Conservation (phyloP, 2,113 vertebrate species). For the Tragelaphus buxtoni region DNA sequence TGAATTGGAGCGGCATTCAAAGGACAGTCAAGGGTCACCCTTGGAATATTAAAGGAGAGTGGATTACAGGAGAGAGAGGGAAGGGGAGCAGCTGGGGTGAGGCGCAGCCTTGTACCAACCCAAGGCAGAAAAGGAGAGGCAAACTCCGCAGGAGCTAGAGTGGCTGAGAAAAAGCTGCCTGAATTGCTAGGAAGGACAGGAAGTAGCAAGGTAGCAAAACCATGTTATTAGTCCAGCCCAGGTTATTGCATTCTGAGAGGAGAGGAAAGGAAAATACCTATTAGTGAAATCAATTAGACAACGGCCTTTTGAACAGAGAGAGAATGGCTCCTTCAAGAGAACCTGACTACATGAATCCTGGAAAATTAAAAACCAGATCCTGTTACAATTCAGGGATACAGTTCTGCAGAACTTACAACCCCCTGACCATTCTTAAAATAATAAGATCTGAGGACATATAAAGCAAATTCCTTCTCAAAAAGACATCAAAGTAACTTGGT, state of each 20-base stretch:
- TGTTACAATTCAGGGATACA: slow-evolving; percentile 36
- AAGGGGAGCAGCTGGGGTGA: neutral
- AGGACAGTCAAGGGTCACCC: slow-evolving; percentile 67
- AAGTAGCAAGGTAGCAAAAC: neutral
- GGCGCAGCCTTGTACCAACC: neutral
- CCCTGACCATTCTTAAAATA: slow-evolving; percentile 32
- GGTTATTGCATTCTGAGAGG: neutral
- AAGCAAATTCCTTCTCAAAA: slow-evolving; percentile 54
- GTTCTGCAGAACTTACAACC: neutral
- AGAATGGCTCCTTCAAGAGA: slow-evolving; percentile 11
- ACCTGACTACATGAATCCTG: neutral
- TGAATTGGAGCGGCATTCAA: slow-evolving; percentile 65
- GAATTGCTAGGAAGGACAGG: neutral
- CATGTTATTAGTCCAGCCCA: neutral
- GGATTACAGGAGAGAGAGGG: slow-evolving; percentile 56
- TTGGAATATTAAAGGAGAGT: slow-evolving; percentile 68
- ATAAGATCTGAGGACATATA: slow-evolving; percentile 33
- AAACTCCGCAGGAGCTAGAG: neutral
- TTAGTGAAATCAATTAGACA: slow-evolving; percentile 54
- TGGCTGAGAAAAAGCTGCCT: neutral
- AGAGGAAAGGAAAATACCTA: neutral
- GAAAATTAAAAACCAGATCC: slow-evolving; percentile 28
- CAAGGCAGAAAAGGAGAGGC: neutral
- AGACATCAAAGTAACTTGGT: slow-evolving; percentile 26
- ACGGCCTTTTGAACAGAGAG: slow-evolving; percentile 11